Evolutionary conservation across 2,888 invertebrate genomes (phyloP), one percentile per base, ranked within the genome.

Genomic region (Rhagonycha fulva): DNA sequence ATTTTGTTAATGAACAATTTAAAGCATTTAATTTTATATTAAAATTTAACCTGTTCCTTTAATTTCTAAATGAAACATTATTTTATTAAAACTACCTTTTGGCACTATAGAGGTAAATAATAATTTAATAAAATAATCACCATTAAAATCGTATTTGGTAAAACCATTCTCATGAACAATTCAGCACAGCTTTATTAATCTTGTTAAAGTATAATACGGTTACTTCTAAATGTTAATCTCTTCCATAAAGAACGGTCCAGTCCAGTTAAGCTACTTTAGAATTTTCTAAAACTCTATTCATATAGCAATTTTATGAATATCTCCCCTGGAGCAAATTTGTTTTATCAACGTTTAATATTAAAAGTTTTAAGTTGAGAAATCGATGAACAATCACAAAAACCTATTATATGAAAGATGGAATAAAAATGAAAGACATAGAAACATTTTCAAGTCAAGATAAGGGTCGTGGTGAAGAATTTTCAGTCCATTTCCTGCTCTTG

Each of bases 401-500:
- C 77, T 78, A 76, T 80, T 79, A 80, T 79, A 78, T 74, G 78
- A 79, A 72, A 79, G 69, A 72, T 72, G 71, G 79, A 79, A 78
- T 75, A 78, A 81, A 81, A 80, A 79, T 79, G 83, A 81, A 84
- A 83, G 81, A 82, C 80, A 80, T 76, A 79, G 82, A 81, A 83
- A 81, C 82, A 83, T 80, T 83, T 82, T 82, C 72, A 79, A 81
- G 78, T 78, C 80, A 82, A 84, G 85, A 85, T 84, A 84, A 85
- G 84, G 83, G 82, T 82, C 80, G 82, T 81, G 81, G 82, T 81
- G 82, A 81, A 82, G 82, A 82, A 81, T 84, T 84, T 84, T 85
- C 83, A 82, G 83, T 83, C 84, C 84, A 84, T 84, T 85, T 86
- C 85, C 85, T 83, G 84, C 81, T 80, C 81, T 80, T 80, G 80